Base-by-base conservation (phyloP, 2,888 invertebrate species). In the Hypselothyrea guttata region DNA sequence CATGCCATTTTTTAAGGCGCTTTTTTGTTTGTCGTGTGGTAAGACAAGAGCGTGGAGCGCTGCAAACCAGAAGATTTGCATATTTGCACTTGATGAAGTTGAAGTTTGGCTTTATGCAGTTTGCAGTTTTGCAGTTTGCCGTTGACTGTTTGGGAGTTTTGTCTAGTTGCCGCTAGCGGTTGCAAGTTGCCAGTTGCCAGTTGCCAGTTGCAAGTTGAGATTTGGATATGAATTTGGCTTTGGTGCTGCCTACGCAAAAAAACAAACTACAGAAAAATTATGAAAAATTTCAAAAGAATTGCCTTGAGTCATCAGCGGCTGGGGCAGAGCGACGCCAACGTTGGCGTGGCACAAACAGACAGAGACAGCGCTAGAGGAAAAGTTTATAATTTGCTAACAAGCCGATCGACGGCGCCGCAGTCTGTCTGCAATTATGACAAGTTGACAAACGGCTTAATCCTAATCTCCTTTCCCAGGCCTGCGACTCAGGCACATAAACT, bases 391-490 rank as follows among this genome's bases (percentile, higher is more conserved):
- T 78, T 78, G 78, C 79, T 78, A 85, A 78, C 78, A 85, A 78
- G 78, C 59, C 83, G 76, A 74, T 71, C 65, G 85, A 85, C 85
- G 76, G 84, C 84, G 76, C 81, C 84, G 45, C 47, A 40, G 37
- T 15, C 33, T 47, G 75, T 67, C 75, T 78, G 74, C 78, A 81
- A 77, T 81, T 81, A 81, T 81, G 81, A 81, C 81, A 86, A 81
- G 84, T 81, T 81, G 81, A 84, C 81, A 81, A 81, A 81, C 81
- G 84, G 82, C 81, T 81, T 81, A 81, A 81, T 81, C 81, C 84
- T 81, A 86, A 81, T 86, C 81, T 84, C 71, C 60, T 65, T 66
- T 75, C 55, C 71, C 64, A 67, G 42, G 37, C 42, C 47, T 28
- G 27, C 22, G 27, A 34, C 28, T n/a, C 28, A 31, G 28, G 18